These are phyloP conservation scores for Salvelinus namaycush DNA, from an alignment of 2,113 vertebrate genomes.

Conservation along the genomic window DNA sequence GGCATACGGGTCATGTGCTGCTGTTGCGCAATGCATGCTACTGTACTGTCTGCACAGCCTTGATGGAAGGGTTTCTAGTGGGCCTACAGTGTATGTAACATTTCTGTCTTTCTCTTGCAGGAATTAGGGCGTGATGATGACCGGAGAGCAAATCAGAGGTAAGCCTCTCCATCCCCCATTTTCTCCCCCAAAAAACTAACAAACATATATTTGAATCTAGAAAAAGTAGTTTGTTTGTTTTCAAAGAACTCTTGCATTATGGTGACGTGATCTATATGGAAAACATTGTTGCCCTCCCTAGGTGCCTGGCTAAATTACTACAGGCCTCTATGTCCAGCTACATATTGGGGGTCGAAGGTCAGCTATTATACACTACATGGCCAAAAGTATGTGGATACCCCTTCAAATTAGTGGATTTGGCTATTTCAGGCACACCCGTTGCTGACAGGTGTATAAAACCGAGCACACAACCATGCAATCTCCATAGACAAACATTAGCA, in stretches of 20 bases:
- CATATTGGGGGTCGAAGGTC: no score
- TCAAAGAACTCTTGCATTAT: no score
- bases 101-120: slow-evolving; percentile 62
- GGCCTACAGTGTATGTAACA: neutral
- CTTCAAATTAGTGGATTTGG: no score
- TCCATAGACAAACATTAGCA: no score
- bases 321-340: neutral
- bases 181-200: neutral
- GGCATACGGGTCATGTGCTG: neutral
- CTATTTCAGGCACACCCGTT: no score
- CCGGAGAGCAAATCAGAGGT: slow-evolving; percentile 88
- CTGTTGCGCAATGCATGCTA: neutral
- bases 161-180: slow-evolving; percentile 37
- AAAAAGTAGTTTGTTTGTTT: neutral
- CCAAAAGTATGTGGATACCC: no score
- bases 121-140: slow-evolving; percentile 93
- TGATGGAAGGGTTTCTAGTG: slow-evolving; percentile 32
- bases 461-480: no score
- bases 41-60: neutral
- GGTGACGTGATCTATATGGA: no score
- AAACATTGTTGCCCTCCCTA: no score
- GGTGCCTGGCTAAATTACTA: neutral
- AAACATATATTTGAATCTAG: no score
- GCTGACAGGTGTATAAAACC: no score
- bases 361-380: no score